Evolutionary conservation across 2,888 invertebrate species (phyloP).

Genomic region (Euspilapteryx auroguttella): DNA sequence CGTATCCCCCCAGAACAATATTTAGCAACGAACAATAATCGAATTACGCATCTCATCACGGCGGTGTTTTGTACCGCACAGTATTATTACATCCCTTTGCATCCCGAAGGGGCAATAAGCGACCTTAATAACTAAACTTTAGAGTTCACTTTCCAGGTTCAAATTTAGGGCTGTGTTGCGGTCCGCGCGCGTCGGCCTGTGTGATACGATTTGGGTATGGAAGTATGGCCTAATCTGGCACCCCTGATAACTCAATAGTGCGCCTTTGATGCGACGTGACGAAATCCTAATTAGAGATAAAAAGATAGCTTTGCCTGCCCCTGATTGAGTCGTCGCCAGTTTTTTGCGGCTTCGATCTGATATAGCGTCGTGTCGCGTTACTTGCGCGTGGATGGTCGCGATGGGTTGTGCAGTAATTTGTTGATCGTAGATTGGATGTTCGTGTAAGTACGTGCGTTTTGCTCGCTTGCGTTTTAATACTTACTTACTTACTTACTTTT

Average conservation of each 20-base stretch:
- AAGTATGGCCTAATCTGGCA: conserved; percentile 60
- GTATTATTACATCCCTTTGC: neutral
- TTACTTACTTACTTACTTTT: no score
- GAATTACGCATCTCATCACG: neutral
- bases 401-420: no score
- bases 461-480: no score
- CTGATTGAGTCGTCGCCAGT: no score
- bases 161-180: conserved; percentile 19
- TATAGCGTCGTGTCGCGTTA: no score
- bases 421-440: no score
- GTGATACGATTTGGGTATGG: conserved; percentile 60
- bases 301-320: conserved; percentile 59
- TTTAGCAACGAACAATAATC: neutral
- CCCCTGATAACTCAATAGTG: conserved; percentile 58
- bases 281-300: conserved; percentile 61
- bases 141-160: neutral
- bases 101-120: neutral
- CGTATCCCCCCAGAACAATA: no score
- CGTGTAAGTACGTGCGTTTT: no score
- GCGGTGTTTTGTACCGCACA: neutral
- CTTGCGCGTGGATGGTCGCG: no score
- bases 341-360: no score
- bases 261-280: conserved; percentile 57
- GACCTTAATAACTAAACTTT: neutral
- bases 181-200: conserved; percentile 60